Percentiles rank a stretch among this genome's conserved stretches.
Evolutionary conservation across 2,113 vertebrate genomes (phyloP).

Genomic region (Pachyramphus minor): DNA sequence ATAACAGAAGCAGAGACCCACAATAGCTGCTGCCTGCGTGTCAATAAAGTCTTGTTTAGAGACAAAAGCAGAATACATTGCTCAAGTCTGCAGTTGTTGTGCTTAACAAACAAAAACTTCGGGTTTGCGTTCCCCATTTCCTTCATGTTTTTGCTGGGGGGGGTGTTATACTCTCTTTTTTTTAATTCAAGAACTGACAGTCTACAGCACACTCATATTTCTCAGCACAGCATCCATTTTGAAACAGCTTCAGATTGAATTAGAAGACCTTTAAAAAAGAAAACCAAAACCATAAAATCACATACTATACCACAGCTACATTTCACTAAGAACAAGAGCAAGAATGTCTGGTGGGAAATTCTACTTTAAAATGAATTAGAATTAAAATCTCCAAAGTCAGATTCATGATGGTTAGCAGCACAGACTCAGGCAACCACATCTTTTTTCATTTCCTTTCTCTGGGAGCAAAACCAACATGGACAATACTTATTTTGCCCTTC

Average conservation of each 20-base stretch:
- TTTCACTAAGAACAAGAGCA: background rate
- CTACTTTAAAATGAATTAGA: background rate
- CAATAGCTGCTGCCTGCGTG: background rate
- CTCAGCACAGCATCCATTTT: background rate
- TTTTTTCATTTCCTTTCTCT: background rate
- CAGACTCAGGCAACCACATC: background rate
- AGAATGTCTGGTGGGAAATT: background rate
- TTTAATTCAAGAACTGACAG: background rate
- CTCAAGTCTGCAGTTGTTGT: background rate
- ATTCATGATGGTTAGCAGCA: background rate
- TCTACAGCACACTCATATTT: background rate
- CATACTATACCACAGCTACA: background rate
- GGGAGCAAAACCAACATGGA: background rate
- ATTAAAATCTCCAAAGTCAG: background rate
- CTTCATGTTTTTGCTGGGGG: background rate
- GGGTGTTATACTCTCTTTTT: background rate
- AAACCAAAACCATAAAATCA: background rate
- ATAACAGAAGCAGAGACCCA: background rate
- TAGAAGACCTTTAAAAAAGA: background rate
- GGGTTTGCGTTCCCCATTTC: background rate
- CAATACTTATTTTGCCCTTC: background rate
- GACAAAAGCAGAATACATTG: background rate
- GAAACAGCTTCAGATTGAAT: background rate
- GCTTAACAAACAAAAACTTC: background rate
- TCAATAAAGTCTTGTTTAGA: background rate